Evolutionary conservation across 2,797 vertebrate species (phyloP).

Genomic region (Coregonus ussuriensis): DNA sequence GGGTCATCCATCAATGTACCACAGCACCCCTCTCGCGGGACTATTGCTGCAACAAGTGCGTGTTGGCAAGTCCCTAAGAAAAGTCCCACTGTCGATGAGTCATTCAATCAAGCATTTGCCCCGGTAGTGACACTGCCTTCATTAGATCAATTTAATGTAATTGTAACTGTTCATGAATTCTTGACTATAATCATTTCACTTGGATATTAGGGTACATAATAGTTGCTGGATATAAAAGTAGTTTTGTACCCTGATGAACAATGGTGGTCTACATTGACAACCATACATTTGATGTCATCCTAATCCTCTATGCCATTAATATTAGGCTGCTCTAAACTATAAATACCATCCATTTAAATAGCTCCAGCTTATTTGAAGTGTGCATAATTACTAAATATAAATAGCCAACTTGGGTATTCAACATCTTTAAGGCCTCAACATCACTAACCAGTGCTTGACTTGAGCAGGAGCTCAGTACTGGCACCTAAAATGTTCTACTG

Average conservation of each 20-base stretch:
- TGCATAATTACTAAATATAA: neutral
- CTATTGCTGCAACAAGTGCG: conserved; percentile 56
- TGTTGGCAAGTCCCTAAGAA: conserved; percentile 40
- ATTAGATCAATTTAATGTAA: neutral
- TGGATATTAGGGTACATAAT: neutral
- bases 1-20: conserved; percentile 61
- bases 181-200: neutral
- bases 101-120: neutral
- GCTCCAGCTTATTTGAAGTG: neutral
- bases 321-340: neutral
- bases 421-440: neutral
- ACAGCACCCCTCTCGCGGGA: conserved; percentile 62
- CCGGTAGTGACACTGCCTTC: neutral
- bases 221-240: neutral
- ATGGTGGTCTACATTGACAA: neutral
- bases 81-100: neutral
- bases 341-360: conserved; percentile 11
- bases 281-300: neutral
- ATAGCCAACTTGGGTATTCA: neutral
- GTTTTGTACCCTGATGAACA: neutral
- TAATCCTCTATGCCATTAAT: neutral
- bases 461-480: too few species aligned
- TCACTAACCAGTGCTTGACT: too few species aligned
- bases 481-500: too few species aligned
- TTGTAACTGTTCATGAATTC: neutral